Percentiles rank a stretch among this genome's conserved stretches.
Evolutionary conservation across 1,140 invertebrate genomes (phyloP).

Genomic region (Drosophila nigromelanica): DNA sequence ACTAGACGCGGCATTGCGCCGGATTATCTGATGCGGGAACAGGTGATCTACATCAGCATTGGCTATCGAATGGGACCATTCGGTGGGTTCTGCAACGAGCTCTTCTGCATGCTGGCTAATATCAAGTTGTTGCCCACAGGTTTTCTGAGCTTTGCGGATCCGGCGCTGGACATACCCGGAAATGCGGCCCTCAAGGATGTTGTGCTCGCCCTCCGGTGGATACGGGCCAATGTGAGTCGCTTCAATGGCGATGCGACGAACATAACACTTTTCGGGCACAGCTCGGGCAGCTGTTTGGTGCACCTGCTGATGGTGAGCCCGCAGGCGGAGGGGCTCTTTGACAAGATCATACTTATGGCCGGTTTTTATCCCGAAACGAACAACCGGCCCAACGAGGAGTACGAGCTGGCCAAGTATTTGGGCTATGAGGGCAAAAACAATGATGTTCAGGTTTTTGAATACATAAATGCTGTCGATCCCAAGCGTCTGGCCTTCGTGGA

Average conservation of each 20-base stretch:
- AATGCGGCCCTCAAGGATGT: conserved; percentile 86
- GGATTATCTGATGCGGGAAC: conserved; percentile 85
- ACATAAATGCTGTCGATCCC: conserved; percentile 39
- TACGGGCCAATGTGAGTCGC: conserved; percentile 85
- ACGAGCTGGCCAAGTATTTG: conserved; percentile 62
- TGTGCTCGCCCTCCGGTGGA: conserved; percentile 85
- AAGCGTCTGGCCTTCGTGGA: conserved; percentile 31
- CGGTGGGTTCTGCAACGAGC: conserved; percentile 50
- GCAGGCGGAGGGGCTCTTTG: conserved; percentile 85
- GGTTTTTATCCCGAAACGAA: conserved; percentile 78
- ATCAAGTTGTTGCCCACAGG: conserved; percentile 30
- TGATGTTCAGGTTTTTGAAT: conserved; percentile 48
- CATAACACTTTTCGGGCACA: conserved; percentile 85
- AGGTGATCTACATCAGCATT: conserved; percentile 84
- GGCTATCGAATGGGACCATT: conserved; percentile 84
- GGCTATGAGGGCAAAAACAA: conserved; percentile 65
- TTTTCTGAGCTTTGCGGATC: conserved; percentile 87
- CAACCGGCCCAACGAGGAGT: conserved; percentile 47
- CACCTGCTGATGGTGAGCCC: conserved; percentile 70
- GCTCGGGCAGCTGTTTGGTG: conserved; percentile 84
- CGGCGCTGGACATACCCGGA: conserved; percentile 85
- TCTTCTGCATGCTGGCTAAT: neutral
- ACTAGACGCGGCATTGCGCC: conserved; percentile 73
- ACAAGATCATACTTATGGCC: conserved; percentile 86
- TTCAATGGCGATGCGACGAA: conserved; percentile 87